phyloP scores from a whole-genome alignment of 2,113 vertebrate genomes.

The Ceratotherium simum region DNA sequence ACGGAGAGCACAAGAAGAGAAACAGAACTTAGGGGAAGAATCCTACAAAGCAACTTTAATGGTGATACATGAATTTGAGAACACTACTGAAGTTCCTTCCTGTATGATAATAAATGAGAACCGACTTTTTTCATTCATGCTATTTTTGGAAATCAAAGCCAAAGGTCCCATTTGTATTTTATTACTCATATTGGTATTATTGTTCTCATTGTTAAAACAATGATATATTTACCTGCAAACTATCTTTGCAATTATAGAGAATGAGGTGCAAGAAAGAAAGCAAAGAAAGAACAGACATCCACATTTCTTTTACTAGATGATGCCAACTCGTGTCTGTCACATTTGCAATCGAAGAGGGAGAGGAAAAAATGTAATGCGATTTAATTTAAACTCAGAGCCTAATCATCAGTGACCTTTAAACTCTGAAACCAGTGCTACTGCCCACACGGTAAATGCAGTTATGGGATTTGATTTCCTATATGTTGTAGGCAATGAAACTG shows the following conservation, averaged over 20 bases:
- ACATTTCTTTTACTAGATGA: not conserved
- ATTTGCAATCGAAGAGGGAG: slow-evolving; percentile 56
- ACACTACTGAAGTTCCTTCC: not conserved
- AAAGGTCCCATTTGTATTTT: slow-evolving; percentile 54
- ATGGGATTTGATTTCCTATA: slow-evolving; percentile 85
- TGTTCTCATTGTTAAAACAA: slow-evolving; percentile 27
- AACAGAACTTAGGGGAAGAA: slow-evolving; percentile 37
- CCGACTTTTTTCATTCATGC: not conserved
- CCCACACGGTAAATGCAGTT: slow-evolving; percentile 79
- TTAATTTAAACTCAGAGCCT: slow-evolving; percentile 79
- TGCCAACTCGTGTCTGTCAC: slow-evolving; percentile 48
- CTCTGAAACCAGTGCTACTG: slow-evolving; percentile 65
- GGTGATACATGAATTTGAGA: not conserved
- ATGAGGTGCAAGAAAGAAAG: not conserved
- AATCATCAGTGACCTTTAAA: slow-evolving; percentile 78
- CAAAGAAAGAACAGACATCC: not conserved
- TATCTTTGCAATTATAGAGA: not conserved
- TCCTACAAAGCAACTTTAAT: not conserved
- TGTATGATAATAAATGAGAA: not conserved
- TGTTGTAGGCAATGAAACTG: slow-evolving; percentile 76
- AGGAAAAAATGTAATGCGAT: slow-evolving; percentile 61
- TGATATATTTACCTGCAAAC: slow-evolving; percentile 50
- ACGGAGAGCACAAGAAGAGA: not conserved
- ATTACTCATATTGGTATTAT: slow-evolving; percentile 38
- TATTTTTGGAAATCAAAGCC: slow-evolving; percentile 1